Base-by-base conservation (phyloP, 1,140 invertebrate genomes). In the Meloidogyne floridensis region DNA sequence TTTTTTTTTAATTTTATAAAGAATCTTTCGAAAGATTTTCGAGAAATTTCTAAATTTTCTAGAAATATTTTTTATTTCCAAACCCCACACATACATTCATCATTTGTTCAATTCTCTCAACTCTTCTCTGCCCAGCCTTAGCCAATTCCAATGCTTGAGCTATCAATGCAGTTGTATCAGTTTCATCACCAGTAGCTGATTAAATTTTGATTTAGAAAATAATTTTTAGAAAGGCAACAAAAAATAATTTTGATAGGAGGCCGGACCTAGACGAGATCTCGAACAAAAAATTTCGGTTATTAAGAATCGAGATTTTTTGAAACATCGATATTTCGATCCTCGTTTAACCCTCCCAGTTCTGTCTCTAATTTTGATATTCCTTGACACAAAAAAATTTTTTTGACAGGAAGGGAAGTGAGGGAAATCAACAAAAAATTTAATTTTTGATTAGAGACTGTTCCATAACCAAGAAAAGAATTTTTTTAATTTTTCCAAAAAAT, bases 101-200 rank as follows among this genome's bases (percentile, higher is more conserved):
- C 77, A 79, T 79, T 51, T 69, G 54, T 51, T 79, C 77, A 47
- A 79, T 79, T 42, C 77, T 43, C 9, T 79, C 77, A 43, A 79
- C n/a, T 18, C 72, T 79, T 51, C 15, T 72, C 51, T 79, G 77
- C 5, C 15, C 15, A 65, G 15, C n/a, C n/a, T 65, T 65, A 8
- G 59, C 59, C n/a, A 65, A 65, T 65, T 65, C 59, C n/a, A 65
- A 65, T 65, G 59, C 59, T 65, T 65, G 15, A n/a, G 59, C n/a
- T 65, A 65, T 65, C n/a, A 65, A 18, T 65, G n/a, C n/a, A 65
- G 59, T n/a, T 7, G 15, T 65, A 6, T 65, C n/a, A 65, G 4
- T 65, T 65, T n/a, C 59, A n/a, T 65, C 59, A n/a, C 15, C n/a
- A 65, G 7, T 13, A n/a, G n/a, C 59, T 65, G 15, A 65, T n/a